Evolutionary conservation across 2,113 vertebrate species (phyloP), one percentile per base, ranked within the genome.

Genomic region (Leucopternis melanops): DNA sequence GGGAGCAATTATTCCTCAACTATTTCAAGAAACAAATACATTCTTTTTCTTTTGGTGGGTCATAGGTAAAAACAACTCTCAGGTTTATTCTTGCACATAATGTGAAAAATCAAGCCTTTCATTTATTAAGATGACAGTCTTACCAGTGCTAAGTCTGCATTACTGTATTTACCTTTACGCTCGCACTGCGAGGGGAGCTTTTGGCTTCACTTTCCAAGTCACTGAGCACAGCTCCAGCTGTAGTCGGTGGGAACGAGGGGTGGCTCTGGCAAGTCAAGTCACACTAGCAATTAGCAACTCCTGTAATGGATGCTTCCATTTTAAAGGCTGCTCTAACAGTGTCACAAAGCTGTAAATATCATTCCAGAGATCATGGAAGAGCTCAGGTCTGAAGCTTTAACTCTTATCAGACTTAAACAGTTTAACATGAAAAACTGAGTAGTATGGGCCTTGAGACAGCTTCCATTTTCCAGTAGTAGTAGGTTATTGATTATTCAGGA

Each of bases 21-120:
- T 42, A 0, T 27, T 36, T 16, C 52, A 32, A 19, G 11, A 16
- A 40, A 29, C 16, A 38, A 40, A 27, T 31, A 13, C 3, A 3
- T 78, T 49, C 13, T 45, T 83, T 67, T 66, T 47, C 21, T 74
- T 86, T 36, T 4, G 10, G 6, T 49, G 59, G 14, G 9, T 36
- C 1, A 0, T 4, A 31, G 50, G 34, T 67, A 23, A 27, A 23
- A 26, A 20, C 45, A 47, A 2, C 69, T 36, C 16, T 26, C 2
- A 3, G 31, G 16, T 9, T 52, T 74, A 11, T 90, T 92, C 32
- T 38, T 71, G 31, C 16, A 23, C 0, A 0, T 11, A 8, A 8
- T 5, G 11, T 55, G 69, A 36, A 50, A 29, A 20, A 20, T 7
- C 45, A 27, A 36, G 25, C 34, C n/a, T 86, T 50, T 22, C 6